Percentiles rank a stretch among this genome's conserved stretches.
Evolutionary conservation across 2,113 vertebrate species (phyloP).

Genomic region (Amazona guildingii): DNA sequence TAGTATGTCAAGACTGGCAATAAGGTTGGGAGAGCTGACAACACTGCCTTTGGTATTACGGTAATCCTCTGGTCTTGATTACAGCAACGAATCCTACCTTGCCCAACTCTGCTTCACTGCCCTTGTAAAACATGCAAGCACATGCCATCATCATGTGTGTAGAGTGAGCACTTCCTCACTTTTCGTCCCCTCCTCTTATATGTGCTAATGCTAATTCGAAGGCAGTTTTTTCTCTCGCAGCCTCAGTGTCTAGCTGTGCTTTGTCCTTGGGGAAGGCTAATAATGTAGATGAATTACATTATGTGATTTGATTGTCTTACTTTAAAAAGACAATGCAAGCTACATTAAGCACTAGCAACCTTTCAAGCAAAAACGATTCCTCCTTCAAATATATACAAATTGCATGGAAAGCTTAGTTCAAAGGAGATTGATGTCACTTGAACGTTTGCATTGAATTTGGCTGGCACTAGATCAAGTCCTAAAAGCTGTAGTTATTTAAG

Average conservation of each 20-base stretch:
- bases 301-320: conserved; percentile 20
- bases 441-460: background rate
- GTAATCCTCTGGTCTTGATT: background rate
- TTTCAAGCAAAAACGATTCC: background rate
- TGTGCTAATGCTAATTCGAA: background rate
- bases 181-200: background rate
- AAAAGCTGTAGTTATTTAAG: background rate
- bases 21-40: background rate
- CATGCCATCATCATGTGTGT: background rate
- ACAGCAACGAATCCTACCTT: background rate
- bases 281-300: background rate
- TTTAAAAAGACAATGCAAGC: conserved; percentile 27
- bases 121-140: background rate
- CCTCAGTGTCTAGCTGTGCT: background rate
- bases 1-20: background rate
- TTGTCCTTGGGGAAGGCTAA: conserved; percentile 24
- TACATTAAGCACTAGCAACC: conserved; percentile 20
- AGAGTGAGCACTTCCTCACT: background rate
- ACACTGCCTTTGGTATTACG: background rate
- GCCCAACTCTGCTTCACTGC: background rate
- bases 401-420: background rate
- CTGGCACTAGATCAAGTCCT: background rate
- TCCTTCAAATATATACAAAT: conserved; percentile 9
- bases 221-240: background rate
- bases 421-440: background rate